These are phyloP conservation scores for Lycodopsis pacificus DNA, from an alignment of 2,797 vertebrate species.

Conservation along the genomic window DNA sequence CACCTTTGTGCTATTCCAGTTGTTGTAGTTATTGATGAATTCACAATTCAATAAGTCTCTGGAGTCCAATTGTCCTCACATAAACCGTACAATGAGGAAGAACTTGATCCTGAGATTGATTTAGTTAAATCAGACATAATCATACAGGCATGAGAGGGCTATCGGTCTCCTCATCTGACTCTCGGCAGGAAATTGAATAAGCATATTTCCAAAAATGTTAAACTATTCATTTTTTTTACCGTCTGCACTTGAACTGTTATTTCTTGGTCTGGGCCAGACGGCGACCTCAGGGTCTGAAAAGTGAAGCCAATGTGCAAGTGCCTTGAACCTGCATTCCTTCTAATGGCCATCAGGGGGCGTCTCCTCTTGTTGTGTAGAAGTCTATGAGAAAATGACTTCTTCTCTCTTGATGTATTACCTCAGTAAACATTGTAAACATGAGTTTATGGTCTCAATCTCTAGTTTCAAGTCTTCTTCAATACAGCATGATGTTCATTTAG, in stretches of 20 bases:
- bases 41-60: background rate
- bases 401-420: no score
- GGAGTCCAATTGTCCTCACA: background rate
- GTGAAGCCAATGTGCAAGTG: no score
- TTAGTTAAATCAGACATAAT: background rate
- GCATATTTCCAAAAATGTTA: background rate
- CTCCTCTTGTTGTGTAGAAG: no score
- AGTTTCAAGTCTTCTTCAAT: no score
- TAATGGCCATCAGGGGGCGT: no score
- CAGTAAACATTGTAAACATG: no score
- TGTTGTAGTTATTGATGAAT: background rate
- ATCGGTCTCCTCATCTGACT: background rate
- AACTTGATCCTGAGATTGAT: background rate
- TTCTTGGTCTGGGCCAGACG: background rate
- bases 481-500: background rate
- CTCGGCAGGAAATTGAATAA: background rate
- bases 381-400: no score
- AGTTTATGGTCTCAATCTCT: no score
- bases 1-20: background rate
- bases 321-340: no score
- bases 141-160: background rate
- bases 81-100: background rate
- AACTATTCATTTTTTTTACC: background rate
- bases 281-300: no score
- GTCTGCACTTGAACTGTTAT: background rate